Base-by-base conservation (phyloP, 2,113 vertebrate species). In the Corythornis vintsioides region DNA sequence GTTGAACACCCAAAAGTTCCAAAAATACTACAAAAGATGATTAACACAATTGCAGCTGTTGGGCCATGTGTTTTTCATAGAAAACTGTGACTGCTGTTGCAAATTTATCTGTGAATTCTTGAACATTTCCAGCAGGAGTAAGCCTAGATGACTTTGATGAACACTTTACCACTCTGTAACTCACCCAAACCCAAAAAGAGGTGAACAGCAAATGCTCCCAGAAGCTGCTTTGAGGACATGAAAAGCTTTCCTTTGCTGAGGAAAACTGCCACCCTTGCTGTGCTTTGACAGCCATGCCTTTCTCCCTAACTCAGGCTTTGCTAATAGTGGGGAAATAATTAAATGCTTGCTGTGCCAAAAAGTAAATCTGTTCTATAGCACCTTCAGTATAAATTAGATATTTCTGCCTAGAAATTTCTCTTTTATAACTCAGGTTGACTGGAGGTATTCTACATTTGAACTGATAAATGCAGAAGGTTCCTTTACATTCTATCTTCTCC, bases 171-270 rank as follows among this genome's bases (percentile, higher is more conserved):
- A 29, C 35, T 8, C 20, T 8, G 20, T 38, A 79, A 31, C 67
- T 92, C 3, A 2, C 45, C 84, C 57, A 72, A 82, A 4, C 20
- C 24, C 53, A 53, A 60, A 57, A 67, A 35, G 6, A 29, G 19
- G 22, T n/a, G 74, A 79, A 55, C 26, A 79, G 28, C 19, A 89
- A 65, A 79, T 87, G 11, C 55, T 89, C 91, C 71, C 38, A 40
- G 87, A 86, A 67, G 80, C 60, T 85, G 50, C 56, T 91, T 13
- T 79, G 71, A 57, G 35, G 55, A 31, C 26, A 31, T 65, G 42
- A 79, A 78, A 60, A 89, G 15, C 66, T 90, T 88, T 86, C 77
- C 57, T 86, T 90, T 90, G 61, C 73, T 72, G 42, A 57, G 77
- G 50, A 82, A 82, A 90, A 57, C 48, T 69, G 35, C 21, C 8